These are phyloP conservation scores for Puntigrus tetrazona DNA, from an alignment of 2,113 vertebrate genomes.

Conservation along the genomic window DNA sequence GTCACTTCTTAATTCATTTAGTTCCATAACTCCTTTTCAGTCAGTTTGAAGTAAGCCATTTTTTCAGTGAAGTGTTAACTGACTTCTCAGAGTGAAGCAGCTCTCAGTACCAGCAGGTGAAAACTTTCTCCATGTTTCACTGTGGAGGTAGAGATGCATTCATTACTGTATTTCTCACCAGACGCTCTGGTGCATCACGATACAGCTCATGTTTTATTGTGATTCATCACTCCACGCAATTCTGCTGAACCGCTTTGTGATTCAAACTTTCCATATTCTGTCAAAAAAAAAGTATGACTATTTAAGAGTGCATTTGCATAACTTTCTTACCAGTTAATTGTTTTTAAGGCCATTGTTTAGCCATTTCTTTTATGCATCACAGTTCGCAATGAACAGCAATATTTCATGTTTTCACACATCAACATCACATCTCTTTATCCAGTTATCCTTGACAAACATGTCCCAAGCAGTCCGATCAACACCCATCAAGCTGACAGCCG, in stretches of 20 bases:
- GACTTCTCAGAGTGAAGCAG: not conserved
- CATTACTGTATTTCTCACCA: not conserved
- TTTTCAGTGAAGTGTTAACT: not conserved
- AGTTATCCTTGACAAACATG: slow-evolving; percentile 8
- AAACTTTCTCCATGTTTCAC: not conserved
- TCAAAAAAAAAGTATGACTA: not conserved
- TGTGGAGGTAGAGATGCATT: not conserved
- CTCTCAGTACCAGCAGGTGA: not conserved
- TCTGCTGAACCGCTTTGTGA: not conserved
- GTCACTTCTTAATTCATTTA: too few relatives aligned
- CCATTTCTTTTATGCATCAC: not conserved
- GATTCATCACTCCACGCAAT: not conserved
- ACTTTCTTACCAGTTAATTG: too few relatives aligned
- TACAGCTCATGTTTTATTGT: not conserved
- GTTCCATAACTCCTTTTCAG: too few relatives aligned
- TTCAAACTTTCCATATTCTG: not conserved
- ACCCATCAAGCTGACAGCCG: not conserved
- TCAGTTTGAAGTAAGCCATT: not conserved
- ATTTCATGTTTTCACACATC: not conserved
- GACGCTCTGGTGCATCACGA: not conserved
- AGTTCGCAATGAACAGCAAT: not conserved
- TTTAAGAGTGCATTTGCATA: not conserved
- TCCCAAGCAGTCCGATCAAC: slow-evolving; percentile 18
- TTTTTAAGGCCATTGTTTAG: too few relatives aligned
- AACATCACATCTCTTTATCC: slow-evolving; percentile 9